A percentile compares a stretch with the other conserved stretches of the same genome.
Conservation (phyloP, 2,888 invertebrate species). For the Acrobeloides nanus region DNA sequence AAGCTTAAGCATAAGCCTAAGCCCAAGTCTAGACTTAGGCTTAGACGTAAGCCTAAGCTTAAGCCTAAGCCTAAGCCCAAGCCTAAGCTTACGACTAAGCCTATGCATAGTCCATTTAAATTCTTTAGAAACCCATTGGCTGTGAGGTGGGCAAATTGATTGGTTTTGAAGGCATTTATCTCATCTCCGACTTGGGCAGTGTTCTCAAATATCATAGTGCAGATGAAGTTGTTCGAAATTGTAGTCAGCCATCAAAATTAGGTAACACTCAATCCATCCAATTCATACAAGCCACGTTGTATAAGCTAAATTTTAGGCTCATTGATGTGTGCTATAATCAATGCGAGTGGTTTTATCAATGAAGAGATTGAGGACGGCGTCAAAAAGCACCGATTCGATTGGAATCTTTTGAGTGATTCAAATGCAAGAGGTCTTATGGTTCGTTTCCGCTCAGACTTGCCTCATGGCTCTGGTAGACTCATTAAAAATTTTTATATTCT, state of each 20-base stretch:
- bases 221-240: slow-evolving; percentile 9
- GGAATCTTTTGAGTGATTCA: too few species aligned
- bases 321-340: slow-evolving; percentile 35
- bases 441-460: slow-evolving; percentile 33
- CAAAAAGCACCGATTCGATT: not conserved
- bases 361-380: not conserved
- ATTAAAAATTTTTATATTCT: slow-evolving; percentile 8
- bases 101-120: too few species aligned
- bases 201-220: too few species aligned
- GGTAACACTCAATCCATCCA: not conserved
- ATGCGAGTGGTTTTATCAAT: slow-evolving; percentile 22
- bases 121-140: slow-evolving; percentile 18
- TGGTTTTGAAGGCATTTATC: too few species aligned
- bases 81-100: too few species aligned
- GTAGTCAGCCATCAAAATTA: slow-evolving; percentile 1
- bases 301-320: slow-evolving; percentile 20
- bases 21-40: too few species aligned
- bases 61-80: too few species aligned
- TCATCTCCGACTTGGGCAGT: too few species aligned
- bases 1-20: too few species aligned
- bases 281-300: not conserved
- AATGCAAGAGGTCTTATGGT: too few species aligned
- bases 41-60: too few species aligned
- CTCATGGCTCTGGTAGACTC: slow-evolving; percentile 42
- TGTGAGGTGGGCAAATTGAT: too few species aligned